Conservation (phyloP, 2,113 vertebrate genomes). For the Leptobrachium ailaonicum region DNA sequence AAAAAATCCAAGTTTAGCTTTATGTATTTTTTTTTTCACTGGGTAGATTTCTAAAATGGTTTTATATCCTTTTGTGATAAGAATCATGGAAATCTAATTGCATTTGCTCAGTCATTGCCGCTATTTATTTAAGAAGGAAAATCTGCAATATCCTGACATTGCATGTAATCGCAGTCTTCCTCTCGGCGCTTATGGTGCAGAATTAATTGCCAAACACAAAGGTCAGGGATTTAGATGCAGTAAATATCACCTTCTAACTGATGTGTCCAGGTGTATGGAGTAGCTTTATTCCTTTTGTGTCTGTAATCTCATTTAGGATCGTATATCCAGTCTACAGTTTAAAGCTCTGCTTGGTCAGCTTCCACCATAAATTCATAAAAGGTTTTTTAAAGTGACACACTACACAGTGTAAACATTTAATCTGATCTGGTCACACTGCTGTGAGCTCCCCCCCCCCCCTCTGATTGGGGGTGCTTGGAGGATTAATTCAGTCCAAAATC, state of each 20-base stretch:
- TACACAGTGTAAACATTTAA: too few species aligned
- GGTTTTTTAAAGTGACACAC: too few species aligned
- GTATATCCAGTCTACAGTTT: not conserved
- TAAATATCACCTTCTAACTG: conserved; percentile 25
- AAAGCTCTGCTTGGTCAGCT: not conserved
- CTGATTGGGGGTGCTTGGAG: too few species aligned
- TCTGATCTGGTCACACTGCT: too few species aligned
- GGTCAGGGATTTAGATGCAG: conserved; percentile 31
- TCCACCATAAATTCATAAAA: too few species aligned
- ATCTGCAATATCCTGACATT: conserved; percentile 12
- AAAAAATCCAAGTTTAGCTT: not conserved
- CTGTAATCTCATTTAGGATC: not conserved
- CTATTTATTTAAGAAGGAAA: conserved; percentile 5
- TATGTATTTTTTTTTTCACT: not conserved
- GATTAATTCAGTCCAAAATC: too few species aligned
- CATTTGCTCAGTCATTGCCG: conserved; percentile 12
- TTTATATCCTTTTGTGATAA: not conserved
- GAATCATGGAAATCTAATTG: not conserved
- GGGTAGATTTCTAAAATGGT: not conserved
- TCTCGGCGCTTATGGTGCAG: not conserved
- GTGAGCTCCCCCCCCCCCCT: too few species aligned
- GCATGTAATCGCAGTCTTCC: conserved; percentile 12
- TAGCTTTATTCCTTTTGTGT: not conserved
- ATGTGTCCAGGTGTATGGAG: not conserved
- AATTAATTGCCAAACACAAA: conserved; percentile 39